phyloP scores from a whole-genome alignment of 2,888 invertebrate genomes.

The Sesia apiformis region DNA sequence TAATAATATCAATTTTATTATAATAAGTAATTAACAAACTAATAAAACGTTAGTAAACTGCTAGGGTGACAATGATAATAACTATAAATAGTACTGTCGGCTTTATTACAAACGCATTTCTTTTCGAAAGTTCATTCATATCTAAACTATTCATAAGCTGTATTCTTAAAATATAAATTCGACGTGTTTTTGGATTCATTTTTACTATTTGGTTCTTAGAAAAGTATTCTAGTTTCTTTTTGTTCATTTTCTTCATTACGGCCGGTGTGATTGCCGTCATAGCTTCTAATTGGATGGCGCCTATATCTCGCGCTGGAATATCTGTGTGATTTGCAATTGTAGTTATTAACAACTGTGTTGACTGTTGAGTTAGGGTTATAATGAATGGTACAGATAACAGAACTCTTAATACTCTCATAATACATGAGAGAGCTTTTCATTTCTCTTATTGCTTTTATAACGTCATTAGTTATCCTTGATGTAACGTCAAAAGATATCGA shows the following conservation, averaged over 20 bases:
- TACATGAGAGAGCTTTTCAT: neutral
- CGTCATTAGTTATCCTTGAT: no score
- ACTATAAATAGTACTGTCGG: conserved; percentile 4
- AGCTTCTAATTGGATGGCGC: conserved; percentile 52
- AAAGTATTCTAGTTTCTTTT: conserved; percentile 46
- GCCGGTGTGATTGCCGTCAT: conserved; percentile 38
- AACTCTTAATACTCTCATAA: neutral
- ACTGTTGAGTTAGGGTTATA: no score
- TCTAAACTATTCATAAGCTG: conserved; percentile 46
- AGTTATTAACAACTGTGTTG: no score
- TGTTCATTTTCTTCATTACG: conserved; percentile 43
- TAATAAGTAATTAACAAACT: no score
- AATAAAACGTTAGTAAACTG: no score
- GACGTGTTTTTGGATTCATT: conserved; percentile 44
- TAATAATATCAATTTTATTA: no score
- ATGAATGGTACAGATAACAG: no score
- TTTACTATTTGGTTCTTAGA: conserved; percentile 54
- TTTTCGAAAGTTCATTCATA: conserved; percentile 31
- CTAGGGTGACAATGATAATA: conserved; percentile 11
- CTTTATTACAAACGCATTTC: conserved; percentile 6
- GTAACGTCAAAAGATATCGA: no score
- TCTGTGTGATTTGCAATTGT: conserved; percentile 21
- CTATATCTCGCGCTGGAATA: conserved; percentile 44
- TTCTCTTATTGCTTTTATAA: no score
- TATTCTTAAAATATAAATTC: conserved; percentile 52